phyloP scores from a whole-genome alignment of 2,797 vertebrate genomes.

The Sciurus carolinensis region DNA sequence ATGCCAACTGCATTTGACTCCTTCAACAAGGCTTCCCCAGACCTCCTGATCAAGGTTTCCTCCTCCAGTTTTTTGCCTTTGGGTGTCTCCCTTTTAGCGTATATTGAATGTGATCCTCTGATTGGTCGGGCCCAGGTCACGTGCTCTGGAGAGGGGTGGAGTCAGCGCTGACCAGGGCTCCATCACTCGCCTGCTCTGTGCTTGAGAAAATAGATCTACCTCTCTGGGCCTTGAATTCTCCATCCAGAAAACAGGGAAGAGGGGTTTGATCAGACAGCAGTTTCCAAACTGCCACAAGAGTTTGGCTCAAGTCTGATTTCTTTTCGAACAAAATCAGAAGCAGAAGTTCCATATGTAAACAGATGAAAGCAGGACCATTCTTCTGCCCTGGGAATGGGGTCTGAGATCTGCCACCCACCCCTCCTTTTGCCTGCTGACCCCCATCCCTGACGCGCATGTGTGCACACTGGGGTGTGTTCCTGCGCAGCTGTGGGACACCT shows the following conservation, averaged over 20 bases:
- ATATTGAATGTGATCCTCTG: neutral
- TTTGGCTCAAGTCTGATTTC: neutral
- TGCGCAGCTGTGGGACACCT: no score
- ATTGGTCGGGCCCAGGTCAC: no score
- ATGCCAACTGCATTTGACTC: neutral
- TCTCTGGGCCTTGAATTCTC: neutral
- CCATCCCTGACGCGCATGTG: accelerated
- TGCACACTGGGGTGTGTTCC: neutral
- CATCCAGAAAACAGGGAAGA: neutral
- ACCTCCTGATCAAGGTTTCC: neutral
- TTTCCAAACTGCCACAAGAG: neutral
- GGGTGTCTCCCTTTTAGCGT: neutral
- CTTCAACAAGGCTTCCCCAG: neutral
- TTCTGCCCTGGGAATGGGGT: neutral
- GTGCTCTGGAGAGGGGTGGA: no score
- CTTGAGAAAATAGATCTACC: neutral
- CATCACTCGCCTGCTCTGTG: neutral
- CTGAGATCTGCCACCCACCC: neutral
- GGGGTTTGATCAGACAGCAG: neutral
- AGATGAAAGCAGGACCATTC: neutral
- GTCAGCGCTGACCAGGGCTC: no score
- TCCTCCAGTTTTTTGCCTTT: neutral
- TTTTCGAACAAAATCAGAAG: constrained; percentile 22
- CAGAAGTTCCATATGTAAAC: neutral
- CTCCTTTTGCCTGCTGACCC: neutral